Conservation (phyloP, 2,888 invertebrate genomes). For the Iphiclides podalirius region DNA sequence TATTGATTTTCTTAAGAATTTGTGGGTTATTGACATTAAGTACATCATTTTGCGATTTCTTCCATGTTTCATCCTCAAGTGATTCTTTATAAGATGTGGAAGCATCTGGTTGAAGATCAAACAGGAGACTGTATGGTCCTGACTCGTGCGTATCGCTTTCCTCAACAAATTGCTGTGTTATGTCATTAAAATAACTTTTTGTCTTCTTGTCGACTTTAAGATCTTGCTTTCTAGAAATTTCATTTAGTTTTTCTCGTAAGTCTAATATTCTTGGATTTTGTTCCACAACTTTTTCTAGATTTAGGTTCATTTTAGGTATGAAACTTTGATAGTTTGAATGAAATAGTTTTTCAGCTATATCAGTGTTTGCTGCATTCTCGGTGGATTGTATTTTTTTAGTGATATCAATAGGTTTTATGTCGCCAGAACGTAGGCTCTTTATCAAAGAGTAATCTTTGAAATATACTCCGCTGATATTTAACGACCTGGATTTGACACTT, state of each 20-base stretch:
- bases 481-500: conserved; percentile 65
- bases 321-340: conserved; percentile 61
- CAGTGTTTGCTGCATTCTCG: conserved; percentile 49
- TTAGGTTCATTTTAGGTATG: conserved; percentile 71
- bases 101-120: conserved; percentile 68
- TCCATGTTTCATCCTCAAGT: conserved; percentile 45
- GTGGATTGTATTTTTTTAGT: conserved; percentile 40
- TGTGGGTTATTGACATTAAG: conserved; percentile 32
- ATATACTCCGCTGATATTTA: conserved; percentile 60
- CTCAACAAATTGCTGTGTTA: conserved; percentile 66
- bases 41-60: conserved; percentile 40
- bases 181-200: conserved; percentile 65
- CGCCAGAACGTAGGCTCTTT: conserved; percentile 48
- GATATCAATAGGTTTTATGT: conserved; percentile 43
- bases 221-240: conserved; percentile 69
- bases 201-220: conserved; percentile 63
- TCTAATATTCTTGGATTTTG: conserved; percentile 71
- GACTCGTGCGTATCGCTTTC: conserved; percentile 73
- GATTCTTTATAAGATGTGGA: conserved; percentile 53
- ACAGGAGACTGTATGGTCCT: conserved; percentile 82
- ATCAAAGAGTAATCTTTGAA: conserved; percentile 53
- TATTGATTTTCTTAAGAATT: conserved; percentile 41
- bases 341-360: conserved; percentile 54
- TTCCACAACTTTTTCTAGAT: conserved; percentile 63
- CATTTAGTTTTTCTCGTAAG: conserved; percentile 68